Conservation (phyloP, 2,888 invertebrate species). For the Celastrina argiolus region DNA sequence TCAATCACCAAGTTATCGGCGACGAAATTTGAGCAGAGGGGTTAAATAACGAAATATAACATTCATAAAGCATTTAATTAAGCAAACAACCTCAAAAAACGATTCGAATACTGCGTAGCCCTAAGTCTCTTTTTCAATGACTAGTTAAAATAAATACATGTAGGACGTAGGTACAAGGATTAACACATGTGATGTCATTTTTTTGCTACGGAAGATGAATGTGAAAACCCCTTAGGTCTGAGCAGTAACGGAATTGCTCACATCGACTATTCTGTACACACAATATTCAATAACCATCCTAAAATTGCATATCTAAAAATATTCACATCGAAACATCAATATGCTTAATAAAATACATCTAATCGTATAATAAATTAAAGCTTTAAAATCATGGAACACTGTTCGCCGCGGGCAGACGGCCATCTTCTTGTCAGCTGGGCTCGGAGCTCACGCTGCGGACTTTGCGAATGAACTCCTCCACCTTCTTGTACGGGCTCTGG, state of each 20-base stretch:
- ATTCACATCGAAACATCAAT: conserved; percentile 19
- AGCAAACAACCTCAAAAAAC: conserved; percentile 2
- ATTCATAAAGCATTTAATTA: conserved; percentile 19
- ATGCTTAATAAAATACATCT: background rate
- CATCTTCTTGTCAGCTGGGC: conserved; percentile 70
- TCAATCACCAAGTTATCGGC: conserved; percentile 2
- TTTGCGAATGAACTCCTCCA: conserved; percentile 63
- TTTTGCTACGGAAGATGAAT: too few species aligned
- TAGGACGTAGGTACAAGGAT: too few species aligned
- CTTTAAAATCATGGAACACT: conserved; percentile 46
- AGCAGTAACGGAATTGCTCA: background rate
- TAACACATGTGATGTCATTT: too few species aligned
- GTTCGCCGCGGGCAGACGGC: conserved; percentile 62
- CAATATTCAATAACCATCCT: conserved; percentile 11
- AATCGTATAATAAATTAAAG: conserved; percentile 41
- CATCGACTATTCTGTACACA: background rate
- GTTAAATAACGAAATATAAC: conserved; percentile 8
- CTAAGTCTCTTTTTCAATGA: too few species aligned
- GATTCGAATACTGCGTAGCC: background rate
- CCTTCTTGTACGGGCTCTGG: conserved; percentile 66
- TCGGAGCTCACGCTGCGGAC: conserved; percentile 63
- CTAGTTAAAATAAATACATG: too few species aligned
- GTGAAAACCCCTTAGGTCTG: background rate
- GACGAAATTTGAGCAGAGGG: background rate
- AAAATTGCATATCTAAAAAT: conserved; percentile 25